Conservation (phyloP, 2,888 invertebrate genomes). For the Parnassius orleans region DNA sequence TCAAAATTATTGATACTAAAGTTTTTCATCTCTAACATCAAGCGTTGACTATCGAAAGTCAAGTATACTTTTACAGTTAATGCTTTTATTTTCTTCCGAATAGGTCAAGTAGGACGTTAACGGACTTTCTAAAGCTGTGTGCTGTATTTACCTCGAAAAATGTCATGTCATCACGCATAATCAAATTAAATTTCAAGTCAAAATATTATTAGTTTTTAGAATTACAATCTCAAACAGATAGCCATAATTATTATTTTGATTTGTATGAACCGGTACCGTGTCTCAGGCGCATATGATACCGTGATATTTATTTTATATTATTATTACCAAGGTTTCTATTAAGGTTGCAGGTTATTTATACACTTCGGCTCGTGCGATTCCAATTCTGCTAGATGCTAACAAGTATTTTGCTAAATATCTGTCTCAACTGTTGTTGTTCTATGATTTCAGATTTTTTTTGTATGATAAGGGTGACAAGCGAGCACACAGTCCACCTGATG, state of each 20-base stretch:
- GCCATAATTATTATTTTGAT: constrained; percentile 22
- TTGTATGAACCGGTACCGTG: constrained; percentile 8
- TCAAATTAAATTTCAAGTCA: constrained; percentile 26
- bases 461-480: too few relatives aligned
- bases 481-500: too few relatives aligned
- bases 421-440: too few relatives aligned
- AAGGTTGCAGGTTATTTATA: too few relatives aligned
- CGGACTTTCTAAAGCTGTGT: constrained; percentile 27
- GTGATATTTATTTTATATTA: neutral
- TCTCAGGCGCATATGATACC: neutral
- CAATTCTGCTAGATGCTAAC: too few relatives aligned
- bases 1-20: constrained; percentile 1
- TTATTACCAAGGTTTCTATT: neutral
- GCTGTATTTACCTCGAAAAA: constrained; percentile 21
- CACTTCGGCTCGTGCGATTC: too few relatives aligned
- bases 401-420: too few relatives aligned
- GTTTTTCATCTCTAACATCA: constrained; percentile 4
- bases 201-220: constrained; percentile 26
- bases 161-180: constrained; percentile 25
- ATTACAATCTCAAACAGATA: constrained; percentile 20
- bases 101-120: constrained; percentile 25
- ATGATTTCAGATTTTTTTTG: too few relatives aligned
- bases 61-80: constrained; percentile 21
- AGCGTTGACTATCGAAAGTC: constrained; percentile 2
- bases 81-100: constrained; percentile 22